Conservation (phyloP, 2,888 invertebrate species). For the Noctuana brunneofusca region DNA sequence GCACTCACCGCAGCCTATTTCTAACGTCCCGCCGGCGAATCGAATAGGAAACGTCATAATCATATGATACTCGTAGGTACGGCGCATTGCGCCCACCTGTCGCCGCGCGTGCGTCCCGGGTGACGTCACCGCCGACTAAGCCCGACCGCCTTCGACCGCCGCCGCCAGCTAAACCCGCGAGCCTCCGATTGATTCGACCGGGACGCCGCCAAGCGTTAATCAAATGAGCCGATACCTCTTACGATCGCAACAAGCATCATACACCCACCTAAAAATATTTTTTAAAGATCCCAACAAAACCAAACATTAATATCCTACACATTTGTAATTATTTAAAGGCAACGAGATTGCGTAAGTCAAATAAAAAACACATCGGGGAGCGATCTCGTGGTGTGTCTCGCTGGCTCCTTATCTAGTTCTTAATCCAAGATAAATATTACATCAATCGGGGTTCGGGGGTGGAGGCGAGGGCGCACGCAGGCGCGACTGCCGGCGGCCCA, state of each 20-base stretch:
- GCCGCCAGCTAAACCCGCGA: slow-evolving; percentile 49
- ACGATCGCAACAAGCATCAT: slow-evolving; percentile 11
- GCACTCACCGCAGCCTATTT: slow-evolving; percentile 62
- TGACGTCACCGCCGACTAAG: slow-evolving; percentile 67
- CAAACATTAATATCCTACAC: background rate
- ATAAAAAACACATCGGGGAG: slow-evolving; percentile 39
- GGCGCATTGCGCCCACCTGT: slow-evolving; percentile 82
- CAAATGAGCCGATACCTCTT: slow-evolving; percentile 49
- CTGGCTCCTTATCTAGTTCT: slow-evolving; percentile 73
- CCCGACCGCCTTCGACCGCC: slow-evolving; percentile 53
- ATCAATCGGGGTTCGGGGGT: slow-evolving; percentile 69
- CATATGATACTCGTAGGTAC: slow-evolving; percentile 72
- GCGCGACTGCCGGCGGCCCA: slow-evolving; percentile 59
- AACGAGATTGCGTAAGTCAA: slow-evolving; percentile 1
- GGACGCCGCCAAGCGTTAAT: slow-evolving; percentile 57
- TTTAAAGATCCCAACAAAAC: background rate
- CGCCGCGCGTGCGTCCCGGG: slow-evolving; percentile 78
- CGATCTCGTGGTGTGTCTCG: slow-evolving; percentile 51
- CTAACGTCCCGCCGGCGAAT: slow-evolving; percentile 56
- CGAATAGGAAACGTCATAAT: slow-evolving; percentile 78
- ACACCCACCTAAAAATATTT: slow-evolving; percentile 27
- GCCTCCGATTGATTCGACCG: slow-evolving; percentile 70
- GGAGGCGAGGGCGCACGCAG: slow-evolving; percentile 53
- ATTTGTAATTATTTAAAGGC: background rate
- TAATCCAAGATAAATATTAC: slow-evolving; percentile 82